A percentile compares a stretch with the other conserved stretches of the same genome.
Conservation (phyloP, 2,113 vertebrate species). For the Seriola quinqueradiata region DNA sequence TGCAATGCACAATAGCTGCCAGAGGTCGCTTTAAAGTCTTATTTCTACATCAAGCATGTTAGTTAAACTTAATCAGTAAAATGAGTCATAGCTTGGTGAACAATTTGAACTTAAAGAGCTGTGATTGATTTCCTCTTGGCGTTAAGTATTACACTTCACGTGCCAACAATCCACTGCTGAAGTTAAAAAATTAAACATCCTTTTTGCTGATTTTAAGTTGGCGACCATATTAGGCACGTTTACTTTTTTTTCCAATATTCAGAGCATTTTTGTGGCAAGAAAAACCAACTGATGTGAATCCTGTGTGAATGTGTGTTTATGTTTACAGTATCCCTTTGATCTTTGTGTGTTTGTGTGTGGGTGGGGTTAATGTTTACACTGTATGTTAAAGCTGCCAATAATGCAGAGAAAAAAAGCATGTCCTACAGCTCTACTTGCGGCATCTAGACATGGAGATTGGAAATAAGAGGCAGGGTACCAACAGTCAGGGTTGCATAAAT, state of each 20-base stretch:
- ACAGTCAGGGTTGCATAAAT: constrained; percentile 71
- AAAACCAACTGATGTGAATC: constrained; percentile 2
- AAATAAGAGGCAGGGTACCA: constrained; percentile 66
- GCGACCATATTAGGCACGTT: constrained; percentile 13
- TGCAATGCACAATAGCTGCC: constrained; percentile 1
- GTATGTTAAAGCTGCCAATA: constrained; percentile 37
- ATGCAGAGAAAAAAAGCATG: constrained; percentile 20
- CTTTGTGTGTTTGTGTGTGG: constrained; percentile 22
- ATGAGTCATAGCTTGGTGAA: constrained; percentile 2
- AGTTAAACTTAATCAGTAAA: not conserved
- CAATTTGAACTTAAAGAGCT: constrained; percentile 3
- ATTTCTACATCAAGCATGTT: constrained; percentile 12
- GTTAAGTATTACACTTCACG: not conserved
- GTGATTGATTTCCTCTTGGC: not conserved
- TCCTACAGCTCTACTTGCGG: constrained; percentile 46
- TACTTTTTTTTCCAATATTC: constrained; percentile 28
- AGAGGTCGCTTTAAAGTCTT: constrained; percentile 2
- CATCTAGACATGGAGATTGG: constrained; percentile 61
- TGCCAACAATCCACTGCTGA: not conserved
- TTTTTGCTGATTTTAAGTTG: constrained; percentile 17
- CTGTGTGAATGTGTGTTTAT: constrained; percentile 8
- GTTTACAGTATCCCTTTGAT: constrained; percentile 42
- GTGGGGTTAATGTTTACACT: constrained; percentile 49
- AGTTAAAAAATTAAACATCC: not conserved
- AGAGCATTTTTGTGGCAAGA: not conserved